A percentile compares a stretch with the other conserved stretches of the same genome.
phyloP scores from a whole-genome alignment of 1,140 invertebrate species.

The Diuraphis noxia region DNA sequence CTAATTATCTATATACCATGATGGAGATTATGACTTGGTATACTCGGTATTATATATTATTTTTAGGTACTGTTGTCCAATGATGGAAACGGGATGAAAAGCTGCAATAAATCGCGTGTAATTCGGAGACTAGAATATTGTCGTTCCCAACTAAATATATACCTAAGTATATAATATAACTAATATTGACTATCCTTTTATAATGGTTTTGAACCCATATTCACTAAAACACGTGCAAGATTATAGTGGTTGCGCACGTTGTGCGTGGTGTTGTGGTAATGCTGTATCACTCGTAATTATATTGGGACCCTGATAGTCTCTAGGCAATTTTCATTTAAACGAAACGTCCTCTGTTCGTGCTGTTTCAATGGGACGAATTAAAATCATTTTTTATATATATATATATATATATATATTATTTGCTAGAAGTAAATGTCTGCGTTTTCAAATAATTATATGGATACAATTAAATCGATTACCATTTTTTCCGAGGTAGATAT shows the following conservation, averaged over 20 bases:
- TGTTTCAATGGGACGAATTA: not conserved
- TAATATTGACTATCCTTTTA: not conserved
- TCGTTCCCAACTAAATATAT: not conserved
- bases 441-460: not conserved
- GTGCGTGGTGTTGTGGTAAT: not conserved
- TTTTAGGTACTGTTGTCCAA: not conserved
- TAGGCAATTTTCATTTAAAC: slow-evolving; percentile 23
- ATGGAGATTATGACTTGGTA: not conserved
- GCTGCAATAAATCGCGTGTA: not conserved
- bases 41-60: not conserved
- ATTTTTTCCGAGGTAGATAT: not conserved
- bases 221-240: slow-evolving; percentile 2
- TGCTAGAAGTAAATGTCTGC: not conserved
- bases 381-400: not conserved
- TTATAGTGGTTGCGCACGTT: not conserved
- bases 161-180: not conserved
- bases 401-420: no score
- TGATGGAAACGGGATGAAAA: not conserved
- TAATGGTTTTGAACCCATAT: not conserved
- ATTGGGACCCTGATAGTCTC: slow-evolving; percentile 16
- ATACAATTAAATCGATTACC: not conserved
- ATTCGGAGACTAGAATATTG: not conserved
- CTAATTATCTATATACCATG: not conserved
- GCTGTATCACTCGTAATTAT: not conserved
- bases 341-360: not conserved